A percentile compares a stretch with the other conserved stretches of the same genome.
phyloP scores from a whole-genome alignment of 2,797 vertebrate species.

The Valencia hispanica region DNA sequence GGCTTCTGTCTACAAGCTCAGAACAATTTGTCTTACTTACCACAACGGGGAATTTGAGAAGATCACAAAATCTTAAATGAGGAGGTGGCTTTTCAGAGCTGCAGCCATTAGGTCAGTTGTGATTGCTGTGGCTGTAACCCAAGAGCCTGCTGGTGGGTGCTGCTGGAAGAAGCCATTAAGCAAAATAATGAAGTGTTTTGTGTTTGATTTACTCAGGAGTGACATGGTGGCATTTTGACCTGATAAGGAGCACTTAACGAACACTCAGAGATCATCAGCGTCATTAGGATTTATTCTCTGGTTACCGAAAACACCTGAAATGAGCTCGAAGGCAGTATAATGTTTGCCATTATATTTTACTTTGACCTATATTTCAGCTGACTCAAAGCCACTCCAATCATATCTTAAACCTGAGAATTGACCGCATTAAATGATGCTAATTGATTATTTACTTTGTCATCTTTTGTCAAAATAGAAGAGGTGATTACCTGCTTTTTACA shows the following conservation, averaged over 20 bases:
- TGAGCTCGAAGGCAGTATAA: neutral
- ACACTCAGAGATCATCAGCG: slow-evolving; percentile 4
- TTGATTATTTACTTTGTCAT: neutral
- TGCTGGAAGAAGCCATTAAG: slow-evolving; percentile 3
- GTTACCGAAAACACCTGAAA: neutral
- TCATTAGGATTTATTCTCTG: slow-evolving; percentile 1
- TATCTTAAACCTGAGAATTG: neutral
- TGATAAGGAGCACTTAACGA: slow-evolving; percentile 8
- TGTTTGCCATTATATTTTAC: neutral
- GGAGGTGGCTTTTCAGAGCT: slow-evolving; percentile 6
- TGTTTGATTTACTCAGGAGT: slow-evolving; percentile 15
- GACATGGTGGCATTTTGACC: slow-evolving; percentile 21
- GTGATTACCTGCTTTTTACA: neutral
- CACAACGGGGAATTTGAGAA: slow-evolving; percentile 4
- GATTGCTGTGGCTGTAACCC: slow-evolving; percentile 8
- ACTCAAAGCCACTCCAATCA: neutral
- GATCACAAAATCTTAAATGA: slow-evolving; percentile 15
- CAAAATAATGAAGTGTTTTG: slow-evolving; percentile 17
- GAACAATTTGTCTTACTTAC: slow-evolving; percentile 13
- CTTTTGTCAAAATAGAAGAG: neutral
- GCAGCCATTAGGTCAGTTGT: slow-evolving; percentile 1
- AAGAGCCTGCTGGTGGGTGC: slow-evolving; percentile 2
- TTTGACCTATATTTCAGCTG: neutral
- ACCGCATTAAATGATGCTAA: neutral
- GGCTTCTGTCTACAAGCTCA: neutral